Evolutionary conservation across 1,140 invertebrate species (phyloP), one percentile per base, ranked within the genome.

Genomic region (Branchinecta lindahli): DNA sequence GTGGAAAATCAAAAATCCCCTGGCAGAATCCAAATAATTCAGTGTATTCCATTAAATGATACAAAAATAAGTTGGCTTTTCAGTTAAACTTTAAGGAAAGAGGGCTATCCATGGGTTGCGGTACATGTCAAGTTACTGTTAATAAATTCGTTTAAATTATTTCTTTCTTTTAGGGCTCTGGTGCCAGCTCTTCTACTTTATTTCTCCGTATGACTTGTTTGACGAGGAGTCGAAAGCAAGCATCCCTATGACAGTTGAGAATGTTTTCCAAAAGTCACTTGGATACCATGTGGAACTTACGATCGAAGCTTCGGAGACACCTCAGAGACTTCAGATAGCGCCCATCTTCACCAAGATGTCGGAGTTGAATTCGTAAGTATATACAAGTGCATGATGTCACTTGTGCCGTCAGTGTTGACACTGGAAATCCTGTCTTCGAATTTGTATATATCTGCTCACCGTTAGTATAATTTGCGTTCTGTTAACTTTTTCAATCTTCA

Each of bases 161-260:
- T 33, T 1, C 70, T 70, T 69, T 71, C 73, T 80, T 79, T 44
- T 78, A 88, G 86, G 92, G 46, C 91, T 94, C 77, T 89, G 93
- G 0, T 92, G 96, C 89, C 90, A 90, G 75, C 78, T 97, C 12
- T 94, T 91, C 0, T 98, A 95, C 78, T 96, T 96, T 77, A 90
- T 96, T 20, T 90, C 91, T n/a, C 92, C 92, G 0, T 96, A 95
- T 77, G 92, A 96, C 77, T 81, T 96, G 18, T 81, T 95, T 72
- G 88, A 94, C 79, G 82, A 85, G 70, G 86, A 87, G 71, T 84
- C 82, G 71, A 85, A 86, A 75, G 84, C 84, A n/a, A 83, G 87
- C 15, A 84, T 89, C 76, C 84, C 86, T 15, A 80, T 94, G 70
- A 90, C 85, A 69, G 81, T 86, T 18, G 90, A 92, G 74, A 81